phyloP scores from a whole-genome alignment of 2,797 vertebrate species.

The Artibeus jamaicensis region DNA sequence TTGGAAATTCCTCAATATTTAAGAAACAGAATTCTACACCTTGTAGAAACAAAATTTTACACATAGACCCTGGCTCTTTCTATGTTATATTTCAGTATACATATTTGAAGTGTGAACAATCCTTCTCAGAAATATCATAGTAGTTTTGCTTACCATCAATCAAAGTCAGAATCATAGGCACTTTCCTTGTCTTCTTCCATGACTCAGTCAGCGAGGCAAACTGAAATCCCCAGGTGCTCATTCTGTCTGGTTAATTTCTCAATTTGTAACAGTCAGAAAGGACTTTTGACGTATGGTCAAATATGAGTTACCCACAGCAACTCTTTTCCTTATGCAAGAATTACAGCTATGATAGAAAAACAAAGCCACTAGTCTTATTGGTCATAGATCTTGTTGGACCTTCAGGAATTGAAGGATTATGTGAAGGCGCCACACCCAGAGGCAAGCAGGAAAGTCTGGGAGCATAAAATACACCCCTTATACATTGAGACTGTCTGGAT shows the following conservation, averaged over 20 bases:
- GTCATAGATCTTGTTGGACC: conserved; percentile 21
- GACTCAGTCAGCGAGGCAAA: neutral
- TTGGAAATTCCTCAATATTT: conserved; percentile 5
- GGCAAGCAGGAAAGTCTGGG: no score
- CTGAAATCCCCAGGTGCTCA: neutral
- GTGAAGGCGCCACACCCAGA: no score
- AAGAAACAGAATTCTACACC: neutral
- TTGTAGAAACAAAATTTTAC: neutral
- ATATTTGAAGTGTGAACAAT: neutral
- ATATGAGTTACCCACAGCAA: neutral
- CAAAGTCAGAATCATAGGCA: neutral
- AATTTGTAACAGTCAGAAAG: conserved; percentile 51
- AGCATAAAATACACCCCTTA: no score
- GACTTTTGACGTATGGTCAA: neutral
- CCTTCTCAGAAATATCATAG: neutral
- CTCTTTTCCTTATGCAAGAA: conserved; percentile 48
- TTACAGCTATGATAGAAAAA: conserved; percentile 32
- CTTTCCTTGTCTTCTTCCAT: neutral
- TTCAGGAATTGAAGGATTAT: neutral
- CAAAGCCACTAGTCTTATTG: conserved; percentile 61
- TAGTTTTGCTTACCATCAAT: neutral
- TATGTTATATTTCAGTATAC: neutral
- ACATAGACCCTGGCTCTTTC: neutral
- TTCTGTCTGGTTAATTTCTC: conserved; percentile 27
- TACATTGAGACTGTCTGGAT: neutral